Conservation (phyloP, 2,888 invertebrate genomes). For the Cylloceria caligata region DNA sequence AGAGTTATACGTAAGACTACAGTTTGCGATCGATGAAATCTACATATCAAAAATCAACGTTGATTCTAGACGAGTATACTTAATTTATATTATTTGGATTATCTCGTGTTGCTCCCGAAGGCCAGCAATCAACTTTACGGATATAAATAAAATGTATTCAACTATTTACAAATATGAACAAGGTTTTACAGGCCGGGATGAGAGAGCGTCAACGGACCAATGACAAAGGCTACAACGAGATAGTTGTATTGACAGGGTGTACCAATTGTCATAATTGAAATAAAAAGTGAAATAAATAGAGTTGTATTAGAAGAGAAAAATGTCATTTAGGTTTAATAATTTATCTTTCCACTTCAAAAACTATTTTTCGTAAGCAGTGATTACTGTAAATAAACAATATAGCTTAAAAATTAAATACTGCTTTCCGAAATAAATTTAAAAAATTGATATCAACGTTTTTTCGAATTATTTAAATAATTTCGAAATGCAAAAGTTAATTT, state of each 20-base stretch:
- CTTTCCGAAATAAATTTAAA: too few relatives aligned
- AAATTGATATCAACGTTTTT: too few relatives aligned
- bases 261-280: background rate
- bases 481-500: too few relatives aligned
- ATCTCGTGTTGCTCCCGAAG: conserved; percentile 69
- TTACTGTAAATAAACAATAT: too few relatives aligned
- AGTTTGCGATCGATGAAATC: conserved; percentile 11
- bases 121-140: conserved; percentile 69
- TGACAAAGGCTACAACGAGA: too few relatives aligned
- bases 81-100: conserved; percentile 5
- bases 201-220: conserved; percentile 56
- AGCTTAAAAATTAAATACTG: too few relatives aligned
- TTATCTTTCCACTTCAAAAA: too few relatives aligned
- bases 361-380: too few relatives aligned
- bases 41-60: conserved; percentile 22
- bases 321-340: too few relatives aligned
- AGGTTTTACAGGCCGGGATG: conserved; percentile 76
- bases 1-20: conserved; percentile 2
- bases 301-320: too few relatives aligned
- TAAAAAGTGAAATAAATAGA: too few relatives aligned
- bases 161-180: conserved; percentile 81
- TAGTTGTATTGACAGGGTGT: conserved; percentile 7
- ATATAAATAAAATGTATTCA: conserved; percentile 77
- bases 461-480: too few relatives aligned
- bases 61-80: conserved; percentile 14